These are phyloP conservation scores for Rana temporaria DNA, from an alignment of 2,113 vertebrate species.

Conservation along the genomic window DNA sequence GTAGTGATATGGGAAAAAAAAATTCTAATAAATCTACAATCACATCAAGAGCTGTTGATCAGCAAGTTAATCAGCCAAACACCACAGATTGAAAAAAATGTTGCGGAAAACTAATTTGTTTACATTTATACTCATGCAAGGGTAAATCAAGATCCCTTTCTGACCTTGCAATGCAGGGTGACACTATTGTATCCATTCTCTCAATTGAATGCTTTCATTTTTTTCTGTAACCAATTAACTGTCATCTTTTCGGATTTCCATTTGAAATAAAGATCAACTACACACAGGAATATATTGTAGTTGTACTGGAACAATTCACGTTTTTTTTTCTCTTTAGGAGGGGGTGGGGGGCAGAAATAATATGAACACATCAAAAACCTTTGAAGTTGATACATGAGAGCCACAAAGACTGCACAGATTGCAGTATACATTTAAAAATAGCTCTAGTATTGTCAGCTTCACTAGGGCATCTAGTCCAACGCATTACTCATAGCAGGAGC, in stretches of 20 bases:
- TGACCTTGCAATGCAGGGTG: no score
- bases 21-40: no score
- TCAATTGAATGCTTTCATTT: background rate
- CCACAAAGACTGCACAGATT: slow-evolving; percentile 41
- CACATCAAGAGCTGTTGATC: no score
- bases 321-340: no score
- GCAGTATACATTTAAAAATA: slow-evolving; percentile 52
- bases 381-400: slow-evolving; percentile 48
- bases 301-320: no score
- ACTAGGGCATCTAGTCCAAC: slow-evolving; percentile 49
- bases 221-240: background rate
- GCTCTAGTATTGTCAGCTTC: slow-evolving; percentile 51
- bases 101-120: no score
- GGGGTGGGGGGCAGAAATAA: background rate
- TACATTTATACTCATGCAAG: no score
- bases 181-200: no score
- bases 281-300: background rate
- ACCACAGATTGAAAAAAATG: no score
- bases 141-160: no score
- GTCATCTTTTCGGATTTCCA: background rate
- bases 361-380: slow-evolving; percentile 10
- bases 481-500: slow-evolving; percentile 52
- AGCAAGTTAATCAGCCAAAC: no score
- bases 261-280: background rate
- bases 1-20: no score